Base-by-base conservation (phyloP, 23 tunicate genomes). In the Trididemnum clinides region DNA sequence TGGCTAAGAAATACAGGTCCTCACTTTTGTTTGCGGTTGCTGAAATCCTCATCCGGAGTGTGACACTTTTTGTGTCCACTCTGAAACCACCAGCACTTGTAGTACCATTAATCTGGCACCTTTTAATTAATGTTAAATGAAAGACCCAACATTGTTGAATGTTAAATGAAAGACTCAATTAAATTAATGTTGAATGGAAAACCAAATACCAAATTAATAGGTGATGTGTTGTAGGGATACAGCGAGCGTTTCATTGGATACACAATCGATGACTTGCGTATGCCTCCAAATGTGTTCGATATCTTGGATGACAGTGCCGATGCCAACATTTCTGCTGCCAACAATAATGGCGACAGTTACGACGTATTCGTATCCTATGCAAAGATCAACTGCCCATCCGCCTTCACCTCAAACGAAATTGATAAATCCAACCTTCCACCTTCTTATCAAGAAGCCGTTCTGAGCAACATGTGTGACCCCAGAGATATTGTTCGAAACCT, bases 261-360 rank as follows among this genome's bases (percentile, higher is more conserved):
- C 72, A 62, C 39, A 7, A 66, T 95, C 23, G 91, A 90, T 35
- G 92, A 90, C 59, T 95, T 95, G 33, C 78, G 99, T 28, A 83
- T 91, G 89, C 99, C 99, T 2, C 99, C 99, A 5, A 95, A 95
- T 57, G 95, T 90, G 21, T 95, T 95, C 49, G 99, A 95, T 34
- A 82, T 95, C 64, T 73, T 44, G 15, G 54, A 44, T 15, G 15
- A 44, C 15, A 10, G 12, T 44, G 15, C 54, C 54, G 10, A 10
- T 7, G 54, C 54, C 10, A 44, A 44, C 15, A 7, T 15, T 7
- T 44, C 54, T 15, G 54, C 10, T 44, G 54, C 54, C 15, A 59
- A 28, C 21, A n/a, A 59, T 10, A n/a, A 25, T 5, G 66, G 25
- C 20, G 66, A 59, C 22, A 33, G 71, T 34, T n/a, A n/a, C n/a